Percentiles rank a stretch among this genome's conserved stretches.
phyloP scores from a whole-genome alignment of 2,888 invertebrate species.

The Minunthozetes semirufus region DNA sequence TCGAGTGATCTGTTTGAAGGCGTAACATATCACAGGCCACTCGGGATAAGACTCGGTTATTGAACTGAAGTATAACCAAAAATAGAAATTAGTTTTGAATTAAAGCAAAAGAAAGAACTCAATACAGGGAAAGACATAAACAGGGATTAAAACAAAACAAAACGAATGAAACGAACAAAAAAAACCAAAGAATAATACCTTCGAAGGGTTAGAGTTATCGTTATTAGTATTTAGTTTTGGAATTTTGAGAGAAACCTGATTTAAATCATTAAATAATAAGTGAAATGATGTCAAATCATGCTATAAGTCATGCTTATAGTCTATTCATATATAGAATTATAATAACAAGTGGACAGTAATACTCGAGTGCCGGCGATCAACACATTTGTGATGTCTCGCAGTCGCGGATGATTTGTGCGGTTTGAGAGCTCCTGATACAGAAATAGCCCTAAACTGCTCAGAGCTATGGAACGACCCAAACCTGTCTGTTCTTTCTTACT shows the following conservation, averaged over 20 bases:
- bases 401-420: conserved; percentile 58
- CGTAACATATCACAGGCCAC: conserved; percentile 73
- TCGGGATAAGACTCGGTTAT: conserved; percentile 71
- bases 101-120: too few relatives aligned
- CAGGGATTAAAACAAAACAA: too few relatives aligned
- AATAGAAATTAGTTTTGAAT: not conserved
- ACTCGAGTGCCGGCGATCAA: conserved; percentile 63
- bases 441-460: conserved; percentile 73
- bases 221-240: conserved; percentile 16
- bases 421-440: conserved; percentile 61
- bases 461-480: conserved; percentile 69
- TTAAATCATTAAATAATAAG: not conserved
- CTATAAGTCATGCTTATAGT: not conserved
- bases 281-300: not conserved
- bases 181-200: conserved; percentile 15
- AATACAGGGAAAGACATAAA: too few relatives aligned
- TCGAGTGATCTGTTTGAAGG: conserved; percentile 70
- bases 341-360: conserved; percentile 44
- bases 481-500: conserved; percentile 82
- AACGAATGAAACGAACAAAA: not conserved
- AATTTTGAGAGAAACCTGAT: conserved; percentile 18
- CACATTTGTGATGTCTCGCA: conserved; percentile 62
- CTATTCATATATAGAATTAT: not conserved
- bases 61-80: conserved; percentile 51
- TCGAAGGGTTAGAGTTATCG: conserved; percentile 6